phyloP scores from a whole-genome alignment of 2,888 invertebrate species.

The Hypena proboscidalis region DNA sequence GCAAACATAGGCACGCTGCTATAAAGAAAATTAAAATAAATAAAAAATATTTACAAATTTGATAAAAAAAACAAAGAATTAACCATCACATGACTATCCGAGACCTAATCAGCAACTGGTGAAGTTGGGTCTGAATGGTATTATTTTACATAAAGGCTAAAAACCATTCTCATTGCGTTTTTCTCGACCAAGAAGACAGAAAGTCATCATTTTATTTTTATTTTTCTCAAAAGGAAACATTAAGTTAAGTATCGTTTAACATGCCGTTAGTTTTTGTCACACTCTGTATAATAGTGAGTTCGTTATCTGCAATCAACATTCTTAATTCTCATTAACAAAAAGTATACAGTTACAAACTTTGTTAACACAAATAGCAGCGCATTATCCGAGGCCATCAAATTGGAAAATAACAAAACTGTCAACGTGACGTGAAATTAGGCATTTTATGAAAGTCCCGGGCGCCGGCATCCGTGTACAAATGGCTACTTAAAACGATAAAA shows the following conservation, averaged over 20 bases:
- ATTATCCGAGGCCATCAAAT: constrained; percentile 52
- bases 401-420: constrained; percentile 57
- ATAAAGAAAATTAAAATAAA: too few relatives aligned
- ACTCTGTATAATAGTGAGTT: constrained; percentile 25
- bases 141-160: too few relatives aligned
- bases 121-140: too few relatives aligned
- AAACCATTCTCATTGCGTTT: too few relatives aligned
- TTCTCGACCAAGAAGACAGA: too few relatives aligned
- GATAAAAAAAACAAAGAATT: too few relatives aligned
- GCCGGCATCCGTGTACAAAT: constrained; percentile 70
- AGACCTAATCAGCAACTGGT: too few relatives aligned
- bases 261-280: constrained; percentile 34
- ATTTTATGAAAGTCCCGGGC: constrained; percentile 47
- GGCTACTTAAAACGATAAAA: constrained; percentile 59
- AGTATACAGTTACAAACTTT: constrained; percentile 31
- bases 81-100: too few relatives aligned
- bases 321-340: constrained; percentile 39
- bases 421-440: constrained; percentile 54
- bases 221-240: constrained; percentile 13
- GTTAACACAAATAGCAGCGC: constrained; percentile 43
- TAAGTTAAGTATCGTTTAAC: constrained; percentile 30
- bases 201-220: too few relatives aligned
- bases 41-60: too few relatives aligned
- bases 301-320: constrained; percentile 44
- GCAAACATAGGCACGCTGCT: too few relatives aligned